phyloP scores from a whole-genome alignment of 1,140 invertebrate genomes.

The Anoplolepis gracilipes region DNA sequence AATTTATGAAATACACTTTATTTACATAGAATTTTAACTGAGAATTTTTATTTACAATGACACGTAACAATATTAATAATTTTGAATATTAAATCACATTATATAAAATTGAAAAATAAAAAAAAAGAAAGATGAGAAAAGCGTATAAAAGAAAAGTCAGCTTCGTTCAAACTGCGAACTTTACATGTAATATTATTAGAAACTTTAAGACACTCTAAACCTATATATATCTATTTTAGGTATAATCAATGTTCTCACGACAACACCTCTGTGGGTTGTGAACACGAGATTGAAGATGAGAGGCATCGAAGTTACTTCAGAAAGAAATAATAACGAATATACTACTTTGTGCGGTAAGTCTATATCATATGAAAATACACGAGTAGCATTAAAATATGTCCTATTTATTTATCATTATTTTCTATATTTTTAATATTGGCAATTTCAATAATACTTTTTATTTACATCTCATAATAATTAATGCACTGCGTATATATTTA shows the following conservation, averaged over 20 bases:
- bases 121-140: neutral
- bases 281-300: slow-evolving; percentile 94
- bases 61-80: neutral
- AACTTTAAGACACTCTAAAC: slow-evolving; percentile 5
- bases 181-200: slow-evolving; percentile 12
- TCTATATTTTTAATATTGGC: neutral
- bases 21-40: neutral
- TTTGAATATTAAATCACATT: neutral
- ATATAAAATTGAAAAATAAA: neutral
- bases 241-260: slow-evolving; percentile 93
- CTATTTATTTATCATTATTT: neutral
- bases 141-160: neutral
- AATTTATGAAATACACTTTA: neutral
- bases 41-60: neutral
- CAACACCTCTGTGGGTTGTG: slow-evolving; percentile 96
- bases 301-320: slow-evolving; percentile 80
- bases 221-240: slow-evolving; percentile 83
- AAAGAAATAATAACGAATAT: slow-evolving; percentile 81
- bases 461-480: slow-evolving; percentile 28
- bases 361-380: slow-evolving; percentile 23
- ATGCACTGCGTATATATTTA: neutral
- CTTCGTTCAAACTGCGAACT: neutral
- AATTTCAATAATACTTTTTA: neutral
- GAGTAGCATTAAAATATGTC: neutral
- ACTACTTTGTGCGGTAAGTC: slow-evolving; percentile 86